These are phyloP conservation scores for Mus musculus DNA, from an alignment of 2,113 vertebrate species.

Conservation along the genomic window DNA sequence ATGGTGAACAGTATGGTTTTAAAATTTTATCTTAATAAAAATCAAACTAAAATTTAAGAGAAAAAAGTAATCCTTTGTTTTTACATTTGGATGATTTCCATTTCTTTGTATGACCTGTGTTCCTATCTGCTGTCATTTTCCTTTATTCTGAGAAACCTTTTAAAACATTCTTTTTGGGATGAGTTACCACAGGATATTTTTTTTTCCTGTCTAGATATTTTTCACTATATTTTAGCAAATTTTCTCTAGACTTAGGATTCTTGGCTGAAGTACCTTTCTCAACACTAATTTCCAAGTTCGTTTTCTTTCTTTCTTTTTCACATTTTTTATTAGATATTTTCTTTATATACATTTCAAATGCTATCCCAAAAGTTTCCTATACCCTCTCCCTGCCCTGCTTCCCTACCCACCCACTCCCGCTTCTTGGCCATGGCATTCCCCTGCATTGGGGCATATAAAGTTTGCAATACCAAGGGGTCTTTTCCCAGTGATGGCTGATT, in stretches of 20 bases:
- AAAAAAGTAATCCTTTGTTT: not conserved
- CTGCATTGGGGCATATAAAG: too few species aligned
- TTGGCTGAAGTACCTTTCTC: not conserved
- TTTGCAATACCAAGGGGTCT: too few species aligned
- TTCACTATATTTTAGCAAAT: not conserved
- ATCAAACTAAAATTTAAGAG: not conserved
- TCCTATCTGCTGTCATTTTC: not conserved
- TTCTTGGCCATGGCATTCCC: too few species aligned
- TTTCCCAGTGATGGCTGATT: too few species aligned
- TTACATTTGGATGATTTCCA: not conserved
- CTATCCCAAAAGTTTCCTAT: too few species aligned
- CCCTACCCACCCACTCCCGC: too few species aligned
- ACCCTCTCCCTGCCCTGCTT: too few species aligned
- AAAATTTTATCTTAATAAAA: constrained; percentile 8
- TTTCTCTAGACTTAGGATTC: constrained; percentile 6
- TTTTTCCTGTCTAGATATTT: not conserved
- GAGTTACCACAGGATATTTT: not conserved
- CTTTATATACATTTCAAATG: too few species aligned
- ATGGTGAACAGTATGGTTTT: not conserved
- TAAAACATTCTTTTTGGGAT: not conserved
- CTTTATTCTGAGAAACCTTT: not conserved
- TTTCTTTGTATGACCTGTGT: not conserved
- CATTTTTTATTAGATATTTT: not conserved
- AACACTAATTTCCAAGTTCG: not conserved
- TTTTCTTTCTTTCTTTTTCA: not conserved